Evolutionary conservation across 2,888 invertebrate genomes (phyloP).

Genomic region (Ctenicera cuprea): DNA sequence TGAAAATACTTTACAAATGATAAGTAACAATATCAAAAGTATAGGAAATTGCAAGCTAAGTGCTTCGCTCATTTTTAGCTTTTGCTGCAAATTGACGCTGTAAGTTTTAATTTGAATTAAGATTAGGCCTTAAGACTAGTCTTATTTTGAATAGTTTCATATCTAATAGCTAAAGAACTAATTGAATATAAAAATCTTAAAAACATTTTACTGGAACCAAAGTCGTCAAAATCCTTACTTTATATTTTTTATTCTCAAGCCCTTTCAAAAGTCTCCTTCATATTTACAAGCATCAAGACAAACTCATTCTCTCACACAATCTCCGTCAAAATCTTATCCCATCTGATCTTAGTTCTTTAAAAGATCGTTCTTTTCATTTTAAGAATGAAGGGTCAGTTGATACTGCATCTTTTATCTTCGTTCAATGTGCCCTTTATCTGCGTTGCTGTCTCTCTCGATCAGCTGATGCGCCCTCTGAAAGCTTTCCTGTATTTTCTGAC

Average conservation of each 20-base stretch:
- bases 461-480: constrained; percentile 41
- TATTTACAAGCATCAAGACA: constrained; percentile 23
- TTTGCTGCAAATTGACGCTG: no score
- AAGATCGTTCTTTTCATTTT: constrained; percentile 57
- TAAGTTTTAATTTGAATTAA: no score
- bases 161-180: no score
- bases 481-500: constrained; percentile 30
- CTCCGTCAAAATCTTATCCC: constrained; percentile 51
- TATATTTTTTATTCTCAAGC: background rate
- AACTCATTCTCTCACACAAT: constrained; percentile 30
- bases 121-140: no score
- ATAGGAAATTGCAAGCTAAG: no score
- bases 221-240: no score
- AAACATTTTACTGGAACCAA: no score
- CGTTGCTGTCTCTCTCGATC: constrained; percentile 41
- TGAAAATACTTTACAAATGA: no score
- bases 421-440: constrained; percentile 29
- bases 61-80: no score
- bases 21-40: no score
- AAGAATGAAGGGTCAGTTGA: constrained; percentile 52
- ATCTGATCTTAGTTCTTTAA: constrained; percentile 56
- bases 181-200: no score
- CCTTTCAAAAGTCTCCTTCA: constrained; percentile 13
- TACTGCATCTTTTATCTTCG: constrained; percentile 32
- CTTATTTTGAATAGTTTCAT: no score